Percentiles rank a stretch among this genome's conserved stretches.
Evolutionary conservation across 2,888 invertebrate genomes (phyloP).

Genomic region (Mylabris sibirica): DNA sequence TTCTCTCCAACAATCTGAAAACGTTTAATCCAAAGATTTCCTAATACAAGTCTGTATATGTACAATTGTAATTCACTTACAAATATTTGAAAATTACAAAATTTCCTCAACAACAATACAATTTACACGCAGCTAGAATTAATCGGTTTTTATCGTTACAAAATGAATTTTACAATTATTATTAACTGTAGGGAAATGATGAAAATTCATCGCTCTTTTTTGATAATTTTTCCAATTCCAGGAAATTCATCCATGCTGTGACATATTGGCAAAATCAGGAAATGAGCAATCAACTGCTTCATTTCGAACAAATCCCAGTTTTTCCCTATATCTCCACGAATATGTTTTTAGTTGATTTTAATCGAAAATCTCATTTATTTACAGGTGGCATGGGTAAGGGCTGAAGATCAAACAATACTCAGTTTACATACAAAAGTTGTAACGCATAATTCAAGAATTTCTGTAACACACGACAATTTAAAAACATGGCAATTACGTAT

Average conservation of each 20-base stretch:
- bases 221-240: background rate
- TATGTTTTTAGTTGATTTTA: background rate
- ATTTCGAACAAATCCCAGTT: background rate
- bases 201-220: background rate
- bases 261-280: background rate
- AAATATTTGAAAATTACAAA: constrained; percentile 39
- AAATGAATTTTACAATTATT: background rate
- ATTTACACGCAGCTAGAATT: background rate
- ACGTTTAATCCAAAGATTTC: constrained; percentile 29
- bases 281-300: background rate
- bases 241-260: background rate
- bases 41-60: constrained; percentile 27
- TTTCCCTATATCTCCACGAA: background rate
- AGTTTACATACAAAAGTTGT: constrained; percentile 83
- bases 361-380: constrained; percentile 38
- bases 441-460: constrained; percentile 76
- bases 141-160: too few relatives aligned
- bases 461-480: constrained; percentile 75
- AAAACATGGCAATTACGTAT: constrained; percentile 79
- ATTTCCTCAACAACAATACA: too few relatives aligned
- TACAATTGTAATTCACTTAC: constrained; percentile 34
- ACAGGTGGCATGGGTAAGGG: constrained; percentile 89
- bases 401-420: constrained; percentile 89
- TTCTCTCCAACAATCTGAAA: constrained; percentile 10
- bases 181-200: background rate